phyloP scores from a whole-genome alignment of 2,888 invertebrate species.

The Lypha dubia region DNA sequence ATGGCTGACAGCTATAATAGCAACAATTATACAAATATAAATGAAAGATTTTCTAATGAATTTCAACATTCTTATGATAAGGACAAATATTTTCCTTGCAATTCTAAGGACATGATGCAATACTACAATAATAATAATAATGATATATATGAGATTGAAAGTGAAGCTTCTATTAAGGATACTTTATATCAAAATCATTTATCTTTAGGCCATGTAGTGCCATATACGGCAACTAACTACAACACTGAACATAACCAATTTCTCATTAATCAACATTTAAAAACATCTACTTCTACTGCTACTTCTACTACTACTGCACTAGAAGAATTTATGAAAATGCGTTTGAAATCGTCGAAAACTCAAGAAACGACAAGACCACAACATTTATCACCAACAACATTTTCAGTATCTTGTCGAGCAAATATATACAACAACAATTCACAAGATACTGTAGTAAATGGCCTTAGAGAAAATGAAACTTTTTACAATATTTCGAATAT shows the following conservation, averaged over 20 bases:
- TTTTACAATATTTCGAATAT: conserved; percentile 34
- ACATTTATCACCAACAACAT: conserved; percentile 3
- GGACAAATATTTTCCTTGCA: conserved; percentile 15
- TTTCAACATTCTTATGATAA: conserved; percentile 42
- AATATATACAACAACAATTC: conserved; percentile 12
- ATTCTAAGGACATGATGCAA: conserved; percentile 34
- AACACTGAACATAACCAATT: conserved; percentile 19
- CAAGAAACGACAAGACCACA: conserved; percentile 25
- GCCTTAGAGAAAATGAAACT: conserved; percentile 19
- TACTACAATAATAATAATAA: conserved; percentile 1
- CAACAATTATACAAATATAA: background rate
- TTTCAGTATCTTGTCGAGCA: background rate
- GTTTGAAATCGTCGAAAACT: conserved; percentile 52
- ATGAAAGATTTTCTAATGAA: conserved; percentile 39
- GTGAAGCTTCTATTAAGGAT: conserved; percentile 6
- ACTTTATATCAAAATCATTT: conserved; percentile 70
- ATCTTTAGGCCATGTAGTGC: conserved; percentile 74
- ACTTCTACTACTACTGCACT: conserved; percentile 55
- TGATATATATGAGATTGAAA: conserved; percentile 12
- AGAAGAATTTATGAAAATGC: conserved; percentile 65
- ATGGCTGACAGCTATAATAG: conserved; percentile 35
- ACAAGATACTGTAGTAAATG: background rate
- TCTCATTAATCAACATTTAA: conserved; percentile 6
- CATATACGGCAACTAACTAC: conserved; percentile 37
- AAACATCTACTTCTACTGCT: too few relatives aligned